Base-by-base conservation (phyloP, 1,140 invertebrate genomes). In the Drosophila melanogaster region DNA sequence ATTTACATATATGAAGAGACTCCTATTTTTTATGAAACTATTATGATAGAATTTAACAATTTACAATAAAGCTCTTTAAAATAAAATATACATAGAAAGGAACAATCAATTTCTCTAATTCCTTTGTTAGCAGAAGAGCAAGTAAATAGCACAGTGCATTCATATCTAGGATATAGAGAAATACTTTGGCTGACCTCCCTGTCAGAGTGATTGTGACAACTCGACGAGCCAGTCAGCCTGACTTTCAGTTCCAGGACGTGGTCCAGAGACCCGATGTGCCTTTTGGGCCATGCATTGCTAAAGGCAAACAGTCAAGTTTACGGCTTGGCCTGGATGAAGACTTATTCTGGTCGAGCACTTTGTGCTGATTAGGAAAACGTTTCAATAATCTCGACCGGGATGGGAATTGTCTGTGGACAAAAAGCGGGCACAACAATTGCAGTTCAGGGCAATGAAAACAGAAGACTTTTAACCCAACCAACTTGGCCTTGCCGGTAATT, bases 291-390 rank as follows among this genome's bases (percentile, higher is more conserved):
- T 77, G 49, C 72, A 72, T 61, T 74, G 62, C 59, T 51, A 67
- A 66, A 66, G 75, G 49, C 59, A 70, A 83, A 61, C 61, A 65
- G 81, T 64, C 61, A 64, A 72, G 71, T 77, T 80, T 85, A 84
- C 64, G 59, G 43, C 35, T 10, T 24, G 49, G 37, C 59, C 33
- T 17, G 43, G 56, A 43, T 61, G n/a, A 10, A 2, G 33, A 17
- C 54, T 46, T 54, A 17, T 40, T 12, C 14, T 2, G 15, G 30
- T 35, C 60, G 38, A 86, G 83, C 84, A 87, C 84, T 87, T 74
- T 87, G 72, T 79, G 60, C 80, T 87, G 84, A 87, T 87, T 87
- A 87, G 83, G 87, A 87, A 87, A 89, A 56, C 54, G 65, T 87
- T 83, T 83, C 84, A 86, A 86, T 83, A 86, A 87, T 86, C 77